Evolutionary conservation across 1,140 invertebrate species (phyloP).

Genomic region (Pomacea maculata): DNA sequence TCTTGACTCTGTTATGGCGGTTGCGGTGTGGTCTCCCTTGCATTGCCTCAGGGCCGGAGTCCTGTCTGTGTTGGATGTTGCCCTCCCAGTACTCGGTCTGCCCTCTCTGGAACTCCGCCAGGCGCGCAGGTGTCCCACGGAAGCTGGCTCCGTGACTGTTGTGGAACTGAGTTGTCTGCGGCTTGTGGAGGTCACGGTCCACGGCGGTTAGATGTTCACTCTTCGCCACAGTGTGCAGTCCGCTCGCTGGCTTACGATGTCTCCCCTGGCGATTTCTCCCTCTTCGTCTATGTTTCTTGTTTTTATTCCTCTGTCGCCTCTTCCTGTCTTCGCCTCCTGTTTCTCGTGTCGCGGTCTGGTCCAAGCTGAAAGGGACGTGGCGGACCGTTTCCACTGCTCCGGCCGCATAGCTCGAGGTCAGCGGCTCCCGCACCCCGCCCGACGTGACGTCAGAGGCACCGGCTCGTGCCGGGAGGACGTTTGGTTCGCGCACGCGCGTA

Average conservation of each 20-base stretch:
- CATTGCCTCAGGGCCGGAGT: no score
- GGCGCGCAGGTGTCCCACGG: no score
- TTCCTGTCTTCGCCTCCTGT: background rate
- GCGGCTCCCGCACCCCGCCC: background rate
- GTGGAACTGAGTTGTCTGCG: no score
- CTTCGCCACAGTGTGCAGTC: no score
- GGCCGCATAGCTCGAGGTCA: constrained; percentile 1
- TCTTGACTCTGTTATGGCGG: no score
- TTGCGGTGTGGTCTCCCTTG: no score
- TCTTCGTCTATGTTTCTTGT: background rate
- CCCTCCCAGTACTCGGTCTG: no score
- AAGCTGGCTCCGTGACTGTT: no score
- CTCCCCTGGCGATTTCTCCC: background rate
- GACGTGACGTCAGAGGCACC: constrained; percentile 10
- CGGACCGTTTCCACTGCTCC: constrained; percentile 5
- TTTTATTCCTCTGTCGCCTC: background rate
- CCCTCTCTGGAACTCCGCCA: no score
- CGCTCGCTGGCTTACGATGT: background rate
- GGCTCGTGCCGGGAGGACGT: background rate
- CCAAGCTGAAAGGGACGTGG: background rate
- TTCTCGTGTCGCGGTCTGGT: background rate
- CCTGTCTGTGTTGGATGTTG: no score
- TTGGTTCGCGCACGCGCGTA: background rate
- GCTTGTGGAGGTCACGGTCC: no score
- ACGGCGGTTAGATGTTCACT: no score